phyloP scores from a whole-genome alignment of 2,888 invertebrate genomes.

The Odontothrips loti region DNA sequence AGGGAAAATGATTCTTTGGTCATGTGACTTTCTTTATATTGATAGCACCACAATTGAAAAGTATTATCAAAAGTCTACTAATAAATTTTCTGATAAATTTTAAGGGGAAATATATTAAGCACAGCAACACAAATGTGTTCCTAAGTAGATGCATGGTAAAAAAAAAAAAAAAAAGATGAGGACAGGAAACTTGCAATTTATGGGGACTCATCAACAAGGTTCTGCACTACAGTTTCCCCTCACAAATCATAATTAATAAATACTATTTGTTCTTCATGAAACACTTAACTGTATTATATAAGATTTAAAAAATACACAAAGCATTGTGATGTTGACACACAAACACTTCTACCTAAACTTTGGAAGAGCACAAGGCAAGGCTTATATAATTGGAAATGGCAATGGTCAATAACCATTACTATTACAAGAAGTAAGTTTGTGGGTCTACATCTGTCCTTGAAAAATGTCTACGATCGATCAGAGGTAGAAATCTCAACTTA shows the following conservation, averaged over 20 bases:
- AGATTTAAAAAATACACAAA: not conserved
- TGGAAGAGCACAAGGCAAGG: constrained; percentile 20
- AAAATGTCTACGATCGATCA: constrained; percentile 19
- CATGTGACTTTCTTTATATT: too few relatives aligned
- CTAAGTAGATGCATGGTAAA: not conserved
- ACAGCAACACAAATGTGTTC: not conserved
- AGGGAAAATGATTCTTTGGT: not conserved
- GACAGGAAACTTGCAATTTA: too few relatives aligned
- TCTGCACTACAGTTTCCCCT: not conserved
- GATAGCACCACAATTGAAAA: too few relatives aligned
- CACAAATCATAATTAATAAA: constrained; percentile 21
- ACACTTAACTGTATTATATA: not conserved
- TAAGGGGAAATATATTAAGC: too few relatives aligned
- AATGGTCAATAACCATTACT: not conserved
- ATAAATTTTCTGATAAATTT: too few relatives aligned
- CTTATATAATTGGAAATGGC: constrained; percentile 23
- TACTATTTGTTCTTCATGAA: not conserved
- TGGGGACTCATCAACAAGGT: too few relatives aligned
- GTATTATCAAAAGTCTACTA: too few relatives aligned
- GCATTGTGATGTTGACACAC: not conserved
- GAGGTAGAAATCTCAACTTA: constrained; percentile 70
- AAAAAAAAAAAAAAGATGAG: not conserved
- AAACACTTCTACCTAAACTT: not conserved
- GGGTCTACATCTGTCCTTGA: not conserved
- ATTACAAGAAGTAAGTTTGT: not conserved